Evolutionary conservation across 2,113 vertebrate species (phyloP), one percentile per base, ranked within the genome.

Genomic region (Phaethornis superciliosus): DNA sequence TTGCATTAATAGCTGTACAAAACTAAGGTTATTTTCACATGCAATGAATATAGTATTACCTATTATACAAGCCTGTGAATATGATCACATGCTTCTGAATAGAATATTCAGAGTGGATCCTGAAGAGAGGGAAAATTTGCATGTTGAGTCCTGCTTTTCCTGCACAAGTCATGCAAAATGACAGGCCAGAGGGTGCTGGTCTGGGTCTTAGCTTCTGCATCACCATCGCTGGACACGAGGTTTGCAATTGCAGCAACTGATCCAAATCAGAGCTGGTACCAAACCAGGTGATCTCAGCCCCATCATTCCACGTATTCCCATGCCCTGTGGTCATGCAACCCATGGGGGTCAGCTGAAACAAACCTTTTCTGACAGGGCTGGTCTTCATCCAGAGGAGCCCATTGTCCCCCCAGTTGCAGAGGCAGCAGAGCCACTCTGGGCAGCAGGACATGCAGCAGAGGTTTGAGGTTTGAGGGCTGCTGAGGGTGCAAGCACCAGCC

Each of bases 321-420:
- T 27, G 32, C n/a, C 58, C 18, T 0, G 0, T 15, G 12, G 32
- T 60, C 0, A 0, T 65, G 51, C 24, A 68, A 11, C 27, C 27
- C 4, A 4, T 2, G 1, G n/a, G 54, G 58, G 37, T 17, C 37
- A 68, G 40, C 69, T 64, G 70, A 42, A 82, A 54, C n/a, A 68
- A 54, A 6, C 28, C 30, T 26, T 35, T 60, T 26, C 37, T 60
- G 67, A 9, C 52, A 54, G n/a, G 27, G 40, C 16, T 72, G 52
- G 5, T 65, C 60, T 54, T 28, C 55, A 68, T 40, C 54, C 23
- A 13, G 27, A 37, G 44, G 12, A 94, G 32, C 37, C 21, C 7
- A 1, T 9, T 64, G 56, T 15, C 47, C 37, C 1, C 0, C 0
- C 0, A 1, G 33, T 1, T 52, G 27, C 12, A 6, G 7, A 28